phyloP scores from a whole-genome alignment of 2,113 vertebrate species.

The Neodon shergylaensis region DNA sequence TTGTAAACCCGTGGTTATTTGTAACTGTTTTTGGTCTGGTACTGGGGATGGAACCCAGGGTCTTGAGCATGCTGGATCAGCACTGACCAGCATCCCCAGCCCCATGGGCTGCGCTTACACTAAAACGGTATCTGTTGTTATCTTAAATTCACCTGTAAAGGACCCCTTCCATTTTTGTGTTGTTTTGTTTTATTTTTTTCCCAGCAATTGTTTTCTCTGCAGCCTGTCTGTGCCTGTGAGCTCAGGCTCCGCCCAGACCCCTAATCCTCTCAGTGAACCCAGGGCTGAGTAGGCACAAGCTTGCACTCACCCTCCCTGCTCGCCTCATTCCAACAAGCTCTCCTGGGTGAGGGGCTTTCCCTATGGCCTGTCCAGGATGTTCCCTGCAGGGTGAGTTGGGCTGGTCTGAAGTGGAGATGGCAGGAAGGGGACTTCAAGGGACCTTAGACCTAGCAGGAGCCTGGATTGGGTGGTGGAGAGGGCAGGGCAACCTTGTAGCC shows the following conservation, averaged over 20 bases:
- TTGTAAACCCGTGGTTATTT: background rate
- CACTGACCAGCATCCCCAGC: background rate
- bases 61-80: background rate
- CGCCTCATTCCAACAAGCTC: background rate
- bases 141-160: background rate
- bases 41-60: background rate
- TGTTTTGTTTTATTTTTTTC: no score
- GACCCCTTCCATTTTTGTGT: background rate
- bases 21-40: background rate
- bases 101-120: background rate
- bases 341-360: background rate
- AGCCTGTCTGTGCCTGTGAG: background rate
- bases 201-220: background rate
- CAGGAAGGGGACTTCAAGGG: background rate
- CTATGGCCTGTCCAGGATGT: background rate
- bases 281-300: slow-evolving; percentile 55
- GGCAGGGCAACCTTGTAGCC: background rate
- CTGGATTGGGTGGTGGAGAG: background rate
- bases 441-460: background rate
- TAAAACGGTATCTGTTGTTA: background rate
- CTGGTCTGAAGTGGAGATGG: background rate
- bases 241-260: background rate
- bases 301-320: background rate
- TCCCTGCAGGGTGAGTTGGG: slow-evolving; percentile 58
- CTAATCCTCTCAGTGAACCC: slow-evolving; percentile 25